These are phyloP conservation scores for Semicossyphus pulcher DNA, from an alignment of 2,113 vertebrate genomes.

Conservation along the genomic window DNA sequence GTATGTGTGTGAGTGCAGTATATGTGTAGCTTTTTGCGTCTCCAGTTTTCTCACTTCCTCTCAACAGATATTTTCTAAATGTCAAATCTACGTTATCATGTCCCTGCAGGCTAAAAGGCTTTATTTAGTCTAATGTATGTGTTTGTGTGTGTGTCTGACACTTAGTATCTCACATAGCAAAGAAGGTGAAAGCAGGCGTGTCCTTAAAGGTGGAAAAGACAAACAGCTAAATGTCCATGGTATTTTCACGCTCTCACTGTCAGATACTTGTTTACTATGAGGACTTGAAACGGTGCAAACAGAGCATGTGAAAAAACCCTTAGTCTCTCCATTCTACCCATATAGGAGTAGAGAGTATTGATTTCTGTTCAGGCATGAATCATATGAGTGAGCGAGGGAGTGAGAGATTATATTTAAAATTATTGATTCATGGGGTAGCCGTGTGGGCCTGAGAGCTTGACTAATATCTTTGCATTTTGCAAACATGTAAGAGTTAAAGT, in stretches of 20 bases:
- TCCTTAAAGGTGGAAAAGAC: background rate
- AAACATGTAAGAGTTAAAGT: background rate
- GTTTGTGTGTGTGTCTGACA: constrained; percentile 1
- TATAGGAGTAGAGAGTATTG: constrained; percentile 37
- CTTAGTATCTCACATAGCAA: constrained; percentile 9
- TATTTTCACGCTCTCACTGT: constrained; percentile 12
- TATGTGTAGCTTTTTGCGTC: background rate
- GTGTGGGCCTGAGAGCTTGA: background rate
- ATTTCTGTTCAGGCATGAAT: constrained; percentile 46
- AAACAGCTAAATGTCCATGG: background rate
- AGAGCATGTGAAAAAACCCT: constrained; percentile 1
- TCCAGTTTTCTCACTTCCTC: constrained; percentile 16
- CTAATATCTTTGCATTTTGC: background rate
- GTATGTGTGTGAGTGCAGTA: background rate
- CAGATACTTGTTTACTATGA: constrained; percentile 17
- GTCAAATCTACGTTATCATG: constrained; percentile 46
- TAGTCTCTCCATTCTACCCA: background rate
- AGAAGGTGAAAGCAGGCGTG: background rate
- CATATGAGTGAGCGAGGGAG: background rate
- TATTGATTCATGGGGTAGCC: constrained; percentile 31
- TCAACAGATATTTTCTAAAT: constrained; percentile 58
- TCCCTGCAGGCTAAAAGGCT: constrained; percentile 26
- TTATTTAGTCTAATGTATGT: background rate
- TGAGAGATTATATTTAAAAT: background rate
- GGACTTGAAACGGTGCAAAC: background rate